Evolutionary conservation across 2,113 vertebrate genomes (phyloP), one percentile per base, ranked within the genome.

Genomic region (Cervus canadensis): DNA sequence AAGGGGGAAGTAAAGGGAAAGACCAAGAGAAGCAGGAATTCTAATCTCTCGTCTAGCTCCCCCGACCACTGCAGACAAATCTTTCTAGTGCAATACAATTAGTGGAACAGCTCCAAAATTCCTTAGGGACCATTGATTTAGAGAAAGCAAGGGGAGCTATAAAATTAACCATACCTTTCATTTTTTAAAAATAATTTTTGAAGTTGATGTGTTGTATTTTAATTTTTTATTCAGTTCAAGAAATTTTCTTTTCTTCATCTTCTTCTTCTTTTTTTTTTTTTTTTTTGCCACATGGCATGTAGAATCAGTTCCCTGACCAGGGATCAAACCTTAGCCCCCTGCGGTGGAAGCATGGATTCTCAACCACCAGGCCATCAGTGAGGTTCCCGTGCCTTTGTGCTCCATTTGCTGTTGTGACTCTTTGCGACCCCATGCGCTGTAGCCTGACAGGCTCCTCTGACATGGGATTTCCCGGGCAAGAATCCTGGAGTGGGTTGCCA

Each of bases 351-450:
- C 71, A 43, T 7, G 71, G 71, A 76, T 40, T 43, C 71, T 43
- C 40, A 14, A 7, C 71, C 71, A 76, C 11, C 12, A 76, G 71
- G 13, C 71, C 40, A 43, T 12, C 71, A 43, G 71, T 3, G 3
- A 43, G 26, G 40, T 14, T 26, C 71, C 71, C 12, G 1, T 25
- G 71, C 40, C 12, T 76, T 43, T 23, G n/a, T 13, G n/a, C 2
- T 21, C 64, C 64, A 5, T 21, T 9, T 36, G 17, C n/a, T 36
- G 10, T 0, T 21, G 17, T 36, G 67, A 71, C 67, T 40, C n/a
- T 64, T 64, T 71, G n/a, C 0, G 0, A 40, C n/a, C n/a, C n/a
- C 19, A 71, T 0, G 2, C 0, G 1, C 19, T 40, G 19, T 40
- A 71, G n/a, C 67, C 64, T 11, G 9, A 36, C n/a, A 71, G n/a